These are phyloP conservation scores for Noctuana brunneofusca DNA, from an alignment of 2,888 invertebrate genomes.

Conservation along the genomic window DNA sequence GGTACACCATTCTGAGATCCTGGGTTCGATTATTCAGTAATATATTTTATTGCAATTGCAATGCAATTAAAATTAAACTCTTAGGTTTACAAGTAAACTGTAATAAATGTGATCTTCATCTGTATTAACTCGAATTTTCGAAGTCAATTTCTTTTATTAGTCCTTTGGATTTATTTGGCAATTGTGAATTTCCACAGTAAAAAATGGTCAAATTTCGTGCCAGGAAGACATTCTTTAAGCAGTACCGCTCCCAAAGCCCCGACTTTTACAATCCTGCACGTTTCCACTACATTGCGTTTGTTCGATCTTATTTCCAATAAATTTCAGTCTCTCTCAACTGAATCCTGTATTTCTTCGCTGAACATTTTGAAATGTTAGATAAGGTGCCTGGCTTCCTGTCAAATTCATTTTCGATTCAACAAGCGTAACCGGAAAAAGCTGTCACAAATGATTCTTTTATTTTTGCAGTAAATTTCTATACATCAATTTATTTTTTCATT, in stretches of 20 bases:
- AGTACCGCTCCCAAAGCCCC: conserved; percentile 54
- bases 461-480: too few relatives aligned
- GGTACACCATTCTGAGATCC: too few relatives aligned
- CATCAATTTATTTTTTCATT: too few relatives aligned
- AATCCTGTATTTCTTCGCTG: conserved; percentile 35
- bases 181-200: background rate
- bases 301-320: conserved; percentile 66
- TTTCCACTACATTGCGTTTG: conserved; percentile 69
- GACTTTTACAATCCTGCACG: conserved; percentile 63
- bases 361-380: conserved; percentile 17
- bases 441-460: too few relatives aligned
- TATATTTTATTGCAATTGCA: too few relatives aligned
- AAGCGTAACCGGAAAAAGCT: background rate
- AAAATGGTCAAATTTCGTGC: conserved; percentile 19
- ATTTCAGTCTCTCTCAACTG: conserved; percentile 54
- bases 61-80: too few relatives aligned
- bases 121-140: too few relatives aligned
- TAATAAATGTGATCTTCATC: too few relatives aligned
- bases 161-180: background rate
- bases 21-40: too few relatives aligned
- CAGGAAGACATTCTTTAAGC: conserved; percentile 30
- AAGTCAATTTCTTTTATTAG: background rate
- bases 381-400: conserved; percentile 22
- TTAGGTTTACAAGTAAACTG: too few relatives aligned
- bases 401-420: conserved; percentile 14